Conservation (phyloP, 1,140 invertebrate species). For the Anastrepha ludens region DNA sequence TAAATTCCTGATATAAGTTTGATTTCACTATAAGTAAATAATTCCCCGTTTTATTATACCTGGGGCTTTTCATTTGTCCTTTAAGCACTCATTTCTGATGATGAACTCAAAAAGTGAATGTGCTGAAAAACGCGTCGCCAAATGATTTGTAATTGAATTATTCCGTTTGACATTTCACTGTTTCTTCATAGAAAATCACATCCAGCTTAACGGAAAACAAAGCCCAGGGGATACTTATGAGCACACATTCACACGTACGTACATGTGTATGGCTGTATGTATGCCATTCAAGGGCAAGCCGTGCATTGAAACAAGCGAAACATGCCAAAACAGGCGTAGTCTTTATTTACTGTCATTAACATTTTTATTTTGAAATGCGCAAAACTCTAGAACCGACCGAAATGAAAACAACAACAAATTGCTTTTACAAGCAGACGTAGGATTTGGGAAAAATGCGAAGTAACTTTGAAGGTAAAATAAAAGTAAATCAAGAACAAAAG, state of each 20-base stretch:
- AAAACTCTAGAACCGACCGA: not conserved
- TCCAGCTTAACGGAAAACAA: not conserved
- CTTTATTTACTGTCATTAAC: not conserved
- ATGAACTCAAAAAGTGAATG: not conserved
- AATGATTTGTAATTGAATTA: conserved; percentile 42
- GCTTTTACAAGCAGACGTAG: not conserved
- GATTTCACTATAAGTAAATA: no score
- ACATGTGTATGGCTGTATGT: not conserved
- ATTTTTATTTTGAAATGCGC: not conserved
- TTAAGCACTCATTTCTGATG: not conserved
- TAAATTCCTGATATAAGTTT: no score
- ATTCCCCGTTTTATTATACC: no score
- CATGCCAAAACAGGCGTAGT: not conserved
- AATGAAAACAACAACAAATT: conserved; percentile 10
- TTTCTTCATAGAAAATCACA: not conserved
- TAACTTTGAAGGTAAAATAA: not conserved
- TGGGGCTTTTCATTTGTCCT: no score
- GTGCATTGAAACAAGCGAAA: not conserved
- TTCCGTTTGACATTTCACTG: not conserved
- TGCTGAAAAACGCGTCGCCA: not conserved
- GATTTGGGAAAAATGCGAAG: not conserved
- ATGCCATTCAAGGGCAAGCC: no score
- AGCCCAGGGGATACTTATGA: no score
- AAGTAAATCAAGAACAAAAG: conserved; percentile 19
- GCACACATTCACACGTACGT: no score